Conservation (phyloP, 1,140 invertebrate genomes). For the Caenorhabditis latens region DNA sequence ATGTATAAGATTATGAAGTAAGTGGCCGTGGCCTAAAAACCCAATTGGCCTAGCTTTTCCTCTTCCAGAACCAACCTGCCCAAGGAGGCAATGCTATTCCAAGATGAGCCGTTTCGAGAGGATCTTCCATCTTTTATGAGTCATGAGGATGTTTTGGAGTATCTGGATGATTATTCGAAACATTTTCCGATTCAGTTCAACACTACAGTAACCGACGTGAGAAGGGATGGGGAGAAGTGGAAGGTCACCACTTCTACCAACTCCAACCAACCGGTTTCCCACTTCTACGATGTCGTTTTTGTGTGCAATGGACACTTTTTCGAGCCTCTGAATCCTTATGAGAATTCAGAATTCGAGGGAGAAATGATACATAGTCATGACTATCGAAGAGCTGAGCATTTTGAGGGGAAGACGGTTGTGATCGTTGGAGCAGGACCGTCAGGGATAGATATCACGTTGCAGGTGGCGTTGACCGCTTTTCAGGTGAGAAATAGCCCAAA, state of each 20-base stretch:
- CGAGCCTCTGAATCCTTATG: constrained; percentile 81
- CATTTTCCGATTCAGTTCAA: constrained; percentile 77
- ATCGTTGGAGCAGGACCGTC: constrained; percentile 89
- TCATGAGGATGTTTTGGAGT: constrained; percentile 81
- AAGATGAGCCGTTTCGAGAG: constrained; percentile 29
- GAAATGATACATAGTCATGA: constrained; percentile 87
- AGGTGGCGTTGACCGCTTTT: constrained; percentile 82
- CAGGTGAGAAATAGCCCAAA: constrained; percentile 81
- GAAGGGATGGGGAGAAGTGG: not conserved
- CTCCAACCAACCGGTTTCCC: constrained; percentile 40
- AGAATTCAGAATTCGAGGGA: constrained; percentile 84
- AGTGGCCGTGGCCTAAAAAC: too few species aligned
- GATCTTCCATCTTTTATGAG: constrained; percentile 82
- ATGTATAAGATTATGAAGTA: constrained; percentile 85
- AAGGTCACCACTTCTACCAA: constrained; percentile 71
- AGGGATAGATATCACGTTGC: constrained; percentile 86
- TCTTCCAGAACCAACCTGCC: constrained; percentile 86
- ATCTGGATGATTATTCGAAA: constrained; percentile 83
- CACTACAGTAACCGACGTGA: constrained; percentile 18
- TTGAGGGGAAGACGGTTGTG: constrained; percentile 82
- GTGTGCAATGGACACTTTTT: constrained; percentile 80
- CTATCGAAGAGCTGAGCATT: constrained; percentile 84
- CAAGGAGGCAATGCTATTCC: constrained; percentile 89
- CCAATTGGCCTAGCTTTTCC: too few species aligned
- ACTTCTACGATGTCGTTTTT: constrained; percentile 70